Percentiles rank a stretch among this genome's conserved stretches.
These are phyloP conservation scores for Nycticebus coucang DNA, from an alignment of 2,113 vertebrate genomes.

Conservation along the genomic window DNA sequence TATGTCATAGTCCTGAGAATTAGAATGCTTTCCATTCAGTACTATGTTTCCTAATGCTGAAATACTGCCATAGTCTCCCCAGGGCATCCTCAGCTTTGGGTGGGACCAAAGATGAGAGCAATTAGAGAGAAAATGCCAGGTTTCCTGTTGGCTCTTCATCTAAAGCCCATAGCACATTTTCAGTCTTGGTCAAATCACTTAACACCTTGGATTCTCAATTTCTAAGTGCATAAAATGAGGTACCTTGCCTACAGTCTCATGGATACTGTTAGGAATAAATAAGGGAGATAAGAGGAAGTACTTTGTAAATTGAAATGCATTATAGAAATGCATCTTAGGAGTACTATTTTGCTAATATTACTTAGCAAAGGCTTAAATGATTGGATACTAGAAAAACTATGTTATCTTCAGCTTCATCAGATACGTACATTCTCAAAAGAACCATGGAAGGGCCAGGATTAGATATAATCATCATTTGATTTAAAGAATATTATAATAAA, in stretches of 20 bases:
- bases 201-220: neutral
- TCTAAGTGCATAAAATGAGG: neutral
- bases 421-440: neutral
- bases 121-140: neutral
- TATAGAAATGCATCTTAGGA: neutral
- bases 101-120: neutral
- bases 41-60: neutral
- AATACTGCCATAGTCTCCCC: neutral
- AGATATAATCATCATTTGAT: neutral
- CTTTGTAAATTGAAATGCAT: neutral
- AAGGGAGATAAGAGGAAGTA: neutral
- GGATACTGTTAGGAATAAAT: neutral
- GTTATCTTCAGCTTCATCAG: neutral
- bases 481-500: slow-evolving; percentile 15
- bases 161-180: neutral
- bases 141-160: neutral
- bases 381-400: neutral
- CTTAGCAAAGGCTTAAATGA: neutral
- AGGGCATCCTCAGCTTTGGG: neutral
- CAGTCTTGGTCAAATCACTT: neutral
- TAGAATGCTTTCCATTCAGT: neutral
- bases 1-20: neutral
- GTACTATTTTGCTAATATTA: neutral
- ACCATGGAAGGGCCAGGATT: neutral
- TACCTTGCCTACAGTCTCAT: neutral